Evolutionary conservation across 2,888 invertebrate genomes (phyloP), one percentile per base, ranked within the genome.

Genomic region (Cosmia pyralina): DNA sequence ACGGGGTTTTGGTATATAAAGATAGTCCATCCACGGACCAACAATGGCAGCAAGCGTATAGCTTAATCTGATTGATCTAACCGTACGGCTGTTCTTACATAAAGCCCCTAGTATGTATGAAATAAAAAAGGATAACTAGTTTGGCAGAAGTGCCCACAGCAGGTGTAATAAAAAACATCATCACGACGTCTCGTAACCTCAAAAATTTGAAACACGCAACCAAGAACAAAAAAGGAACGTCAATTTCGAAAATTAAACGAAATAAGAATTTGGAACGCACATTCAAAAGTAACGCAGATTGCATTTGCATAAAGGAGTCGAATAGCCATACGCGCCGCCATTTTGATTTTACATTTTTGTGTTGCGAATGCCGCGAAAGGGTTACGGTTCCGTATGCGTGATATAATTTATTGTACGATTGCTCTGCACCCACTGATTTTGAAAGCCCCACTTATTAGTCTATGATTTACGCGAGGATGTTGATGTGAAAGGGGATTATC

Each of bases 321-420:
- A 55, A 52, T 15, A 34, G n/a, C 55, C n/a, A 4, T 57, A 63
- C 22, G 8, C 57, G 59, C 28, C 28, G 58, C 64, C 59, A 73
- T 79, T 64, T 58, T 50, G 44, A 5, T 41, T 57, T 60, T 73
- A 59, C 44, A 70, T 73, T 74, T 81, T 74, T 62, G 17, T 55
- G 65, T 55, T 72, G n/a, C 66, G 63, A 66, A n/a, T 59, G 55
- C 38, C 64, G 52, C 15, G 34, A 57, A 65, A 66, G 41, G 57
- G 57, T 73, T 79, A 34, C n/a, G n/a, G 46, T 50, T 52, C 58
- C 15, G 15, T 13, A 48, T 48, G 41, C 38, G 50, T 75, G 64
- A 34, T 74, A 68, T 70, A 78, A 79, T 81, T 71, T 69, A 64
- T 66, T 55, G 38, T 63, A 69, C 66, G 50, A 79, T 75, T 60